phyloP scores from a whole-genome alignment of 2,888 invertebrate genomes.

The Dimorphilus gyrociliatus region DNA sequence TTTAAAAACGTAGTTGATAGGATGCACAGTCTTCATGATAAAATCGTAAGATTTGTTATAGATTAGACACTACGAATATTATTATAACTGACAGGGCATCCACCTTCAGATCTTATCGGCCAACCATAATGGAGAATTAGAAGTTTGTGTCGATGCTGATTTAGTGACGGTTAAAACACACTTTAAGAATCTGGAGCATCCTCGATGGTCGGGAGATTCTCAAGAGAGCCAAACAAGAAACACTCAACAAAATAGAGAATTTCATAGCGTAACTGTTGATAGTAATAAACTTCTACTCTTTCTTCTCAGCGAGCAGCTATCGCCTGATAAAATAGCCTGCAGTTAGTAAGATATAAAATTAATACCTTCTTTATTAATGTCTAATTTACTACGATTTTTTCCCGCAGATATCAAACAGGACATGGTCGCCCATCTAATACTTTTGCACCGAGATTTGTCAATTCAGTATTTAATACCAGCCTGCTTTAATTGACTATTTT shows the following conservation, averaged over 20 bases:
- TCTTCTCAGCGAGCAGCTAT: too few relatives aligned
- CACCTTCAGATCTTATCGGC: conserved; percentile 49
- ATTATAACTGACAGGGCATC: background rate
- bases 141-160: conserved; percentile 58
- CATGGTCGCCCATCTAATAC: conserved; percentile 54
- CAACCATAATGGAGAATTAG: conserved; percentile 48
- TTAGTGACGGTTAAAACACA: conserved; percentile 63
- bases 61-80: conserved; percentile 27
- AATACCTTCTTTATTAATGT: too few relatives aligned
- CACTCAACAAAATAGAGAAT: too few relatives aligned
- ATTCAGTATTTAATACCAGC: conserved; percentile 67
- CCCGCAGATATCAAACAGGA: conserved; percentile 57
- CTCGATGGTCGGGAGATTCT: too few relatives aligned
- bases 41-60: conserved; percentile 40
- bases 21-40: conserved; percentile 60
- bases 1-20: conserved; percentile 63
- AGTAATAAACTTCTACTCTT: too few relatives aligned
- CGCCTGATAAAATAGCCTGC: too few relatives aligned
- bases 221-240: too few relatives aligned
- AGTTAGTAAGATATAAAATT: too few relatives aligned
- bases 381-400: conserved; percentile 9
- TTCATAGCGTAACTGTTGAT: too few relatives aligned
- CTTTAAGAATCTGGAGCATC: conserved; percentile 55
- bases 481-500: conserved; percentile 31
- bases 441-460: conserved; percentile 56